Evolutionary conservation across 1,140 invertebrate species (phyloP), one percentile per base, ranked within the genome.

Genomic region (Lycorma delicatula): DNA sequence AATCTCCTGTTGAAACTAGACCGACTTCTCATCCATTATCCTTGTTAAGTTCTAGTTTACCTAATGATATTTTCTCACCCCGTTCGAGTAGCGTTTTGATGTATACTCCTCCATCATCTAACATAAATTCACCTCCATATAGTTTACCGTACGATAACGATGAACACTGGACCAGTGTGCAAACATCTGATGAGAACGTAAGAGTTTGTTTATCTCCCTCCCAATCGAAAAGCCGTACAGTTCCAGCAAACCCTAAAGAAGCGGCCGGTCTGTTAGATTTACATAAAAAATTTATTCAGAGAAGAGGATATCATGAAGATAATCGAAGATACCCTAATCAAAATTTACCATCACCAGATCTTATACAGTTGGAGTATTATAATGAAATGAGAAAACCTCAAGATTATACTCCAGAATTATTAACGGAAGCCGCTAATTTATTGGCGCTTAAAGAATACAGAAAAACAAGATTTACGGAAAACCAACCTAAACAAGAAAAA

Each of bases 181-280:
- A 28, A 11, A 52, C 52, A 20, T 46, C 58, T 9, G 69, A 71
- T 1, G 16, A 25, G 80, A 86, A 66, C 79, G 81, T 0, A 73
- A 70, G 86, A 27, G 73, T 86, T 0, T 87, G 83, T 66, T 70
- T 87, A 9, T 87, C 85, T 0, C 86, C 86, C 0, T 81, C 80
- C 0, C 85, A 88, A 64, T 81, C 81, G 63, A 51, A 68, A 62
- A 75, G 71, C 18, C 73, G 74, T 48, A 70, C 71, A 4, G 67
- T 74, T 12, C 65, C 74, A 1, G 64, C 66, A 28, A 74, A 69
- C 28, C 71, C 67, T 34, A 72, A 76, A 56, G 73, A 76, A 63
- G 76, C 75, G 0, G 80, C 80, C 62, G 77, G 80, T 56, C 69
- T 86, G 34, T 69, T 85, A 12, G 82, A 86, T 61, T 76, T 83